A percentile compares a stretch with the other conserved stretches of the same genome.
Conservation (phyloP, 2,888 invertebrate species). For the Drosophila peninsularis region DNA sequence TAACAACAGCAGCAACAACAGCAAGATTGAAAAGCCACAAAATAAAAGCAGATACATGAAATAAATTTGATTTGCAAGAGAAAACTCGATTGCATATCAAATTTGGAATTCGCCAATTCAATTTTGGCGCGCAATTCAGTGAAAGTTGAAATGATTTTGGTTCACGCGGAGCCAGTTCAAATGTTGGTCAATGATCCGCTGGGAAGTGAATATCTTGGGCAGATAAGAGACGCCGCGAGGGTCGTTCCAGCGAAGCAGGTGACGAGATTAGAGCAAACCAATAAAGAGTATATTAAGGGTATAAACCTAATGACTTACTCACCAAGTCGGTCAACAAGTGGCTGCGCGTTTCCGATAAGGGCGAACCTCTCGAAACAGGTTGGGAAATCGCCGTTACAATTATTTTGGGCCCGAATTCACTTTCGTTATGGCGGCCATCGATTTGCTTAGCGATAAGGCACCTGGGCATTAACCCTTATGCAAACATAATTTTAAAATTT, state of each 20-base stretch:
- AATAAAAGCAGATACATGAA: conserved; percentile 31
- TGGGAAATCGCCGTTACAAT: conserved; percentile 47
- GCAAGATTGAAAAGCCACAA: conserved; percentile 24
- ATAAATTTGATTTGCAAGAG: conserved; percentile 61
- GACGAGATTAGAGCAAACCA: conserved; percentile 8
- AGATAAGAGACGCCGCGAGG: conserved; percentile 1
- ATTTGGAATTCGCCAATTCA: conserved; percentile 58
- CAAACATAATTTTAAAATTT: conserved; percentile 14
- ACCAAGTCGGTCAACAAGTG: conserved; percentile 46
- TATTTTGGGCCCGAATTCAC: conserved; percentile 52
- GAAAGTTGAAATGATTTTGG: conserved; percentile 56
- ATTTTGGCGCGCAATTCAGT: conserved; percentile 68
- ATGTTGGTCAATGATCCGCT: conserved; percentile 56
- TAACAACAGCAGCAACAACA: conserved; percentile 8
- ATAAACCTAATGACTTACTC: conserved; percentile 26
- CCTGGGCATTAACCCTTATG: conserved; percentile 34
- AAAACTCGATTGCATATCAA: conserved; percentile 52
- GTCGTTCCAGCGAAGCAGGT: conserved; percentile 13
- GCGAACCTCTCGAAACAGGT: conserved; percentile 29
- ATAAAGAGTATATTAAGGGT: conserved; percentile 5
- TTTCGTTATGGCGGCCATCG: conserved; percentile 43
- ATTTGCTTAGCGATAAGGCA: conserved; percentile 44
- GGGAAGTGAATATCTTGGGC: conserved; percentile 2
- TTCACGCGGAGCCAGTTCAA: conserved; percentile 18
- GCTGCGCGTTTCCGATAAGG: conserved; percentile 38